phyloP scores from a whole-genome alignment of 2,113 vertebrate species.

The Bucco capensis region DNA sequence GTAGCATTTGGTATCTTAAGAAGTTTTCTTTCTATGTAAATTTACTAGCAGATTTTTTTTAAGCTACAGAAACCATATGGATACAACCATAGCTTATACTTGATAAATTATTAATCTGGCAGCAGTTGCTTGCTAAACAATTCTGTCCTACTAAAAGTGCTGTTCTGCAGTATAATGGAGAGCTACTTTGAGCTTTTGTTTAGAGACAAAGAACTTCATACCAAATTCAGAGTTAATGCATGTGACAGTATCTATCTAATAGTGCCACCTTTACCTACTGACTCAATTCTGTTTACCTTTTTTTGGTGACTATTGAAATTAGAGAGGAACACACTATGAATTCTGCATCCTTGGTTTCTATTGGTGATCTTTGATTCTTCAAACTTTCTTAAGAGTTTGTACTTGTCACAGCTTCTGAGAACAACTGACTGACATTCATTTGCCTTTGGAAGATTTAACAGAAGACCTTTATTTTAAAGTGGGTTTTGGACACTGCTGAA shows the following conservation, averaged over 20 bases:
- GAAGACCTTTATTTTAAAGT: neutral
- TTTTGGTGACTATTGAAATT: neutral
- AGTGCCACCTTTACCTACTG: neutral
- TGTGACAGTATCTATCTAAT: neutral
- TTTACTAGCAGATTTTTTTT: neutral
- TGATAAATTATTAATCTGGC: slow-evolving; percentile 43
- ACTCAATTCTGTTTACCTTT: neutral
- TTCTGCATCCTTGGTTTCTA: neutral
- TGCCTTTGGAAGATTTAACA: slow-evolving; percentile 9
- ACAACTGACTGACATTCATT: neutral
- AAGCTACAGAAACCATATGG: neutral
- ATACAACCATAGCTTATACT: slow-evolving; percentile 1
- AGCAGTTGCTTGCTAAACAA: slow-evolving; percentile 19
- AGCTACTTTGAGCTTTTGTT: neutral
- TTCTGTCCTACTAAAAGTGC: neutral
- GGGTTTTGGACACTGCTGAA: slow-evolving; percentile 23
- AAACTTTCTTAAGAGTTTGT: neutral
- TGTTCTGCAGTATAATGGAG: neutral
- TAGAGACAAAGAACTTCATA: neutral
- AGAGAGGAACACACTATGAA: rapidly evolving
- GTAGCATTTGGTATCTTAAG: neutral
- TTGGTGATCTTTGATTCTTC: neutral
- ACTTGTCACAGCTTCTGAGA: neutral
- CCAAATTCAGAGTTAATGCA: neutral
- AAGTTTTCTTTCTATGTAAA: neutral